Percentiles rank a stretch among this genome's conserved stretches.
Evolutionary conservation across 2,888 invertebrate genomes (phyloP).

Genomic region (Notodromas monacha): DNA sequence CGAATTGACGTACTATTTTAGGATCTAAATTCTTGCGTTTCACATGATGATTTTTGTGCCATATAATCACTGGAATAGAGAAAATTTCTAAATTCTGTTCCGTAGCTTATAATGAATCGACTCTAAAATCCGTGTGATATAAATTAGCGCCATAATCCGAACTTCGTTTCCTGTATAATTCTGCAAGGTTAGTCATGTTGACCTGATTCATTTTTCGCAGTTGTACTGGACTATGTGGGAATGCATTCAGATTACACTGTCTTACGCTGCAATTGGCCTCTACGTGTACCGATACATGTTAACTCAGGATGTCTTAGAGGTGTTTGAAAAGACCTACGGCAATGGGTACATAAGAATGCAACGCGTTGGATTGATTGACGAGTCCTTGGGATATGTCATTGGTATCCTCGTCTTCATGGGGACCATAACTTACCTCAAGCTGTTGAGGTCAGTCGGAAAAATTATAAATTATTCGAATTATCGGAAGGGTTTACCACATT

Average conservation of each 20-base stretch:
- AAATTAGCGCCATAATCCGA: too few species aligned
- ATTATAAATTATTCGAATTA: too few species aligned
- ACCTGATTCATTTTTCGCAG: constrained; percentile 14
- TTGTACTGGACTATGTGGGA: constrained; percentile 18
- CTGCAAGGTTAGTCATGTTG: constrained; percentile 12
- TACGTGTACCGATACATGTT: constrained; percentile 15
- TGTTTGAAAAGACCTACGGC: constrained; percentile 16
- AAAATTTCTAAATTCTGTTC: too few species aligned
- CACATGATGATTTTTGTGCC: too few species aligned
- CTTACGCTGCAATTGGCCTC: constrained; percentile 16
- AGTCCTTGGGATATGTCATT: constrained; percentile 8
- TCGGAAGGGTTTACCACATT: too few species aligned
- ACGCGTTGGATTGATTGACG: constrained; percentile 11
- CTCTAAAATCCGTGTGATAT: too few species aligned
- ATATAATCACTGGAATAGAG: too few species aligned
- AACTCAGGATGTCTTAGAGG: constrained; percentile 15
- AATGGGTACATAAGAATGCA: constrained; percentile 15
- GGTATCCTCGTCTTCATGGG: constrained; percentile 9
- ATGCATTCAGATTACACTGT: constrained; percentile 15
- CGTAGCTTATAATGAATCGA: too few species aligned
- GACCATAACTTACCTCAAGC: constrained; percentile 9
- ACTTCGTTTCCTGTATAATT: constrained; percentile 13
- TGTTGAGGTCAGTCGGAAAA: too few species aligned
- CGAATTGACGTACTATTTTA: too few species aligned
- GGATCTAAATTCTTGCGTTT: too few species aligned